Evolutionary conservation across 23 tunicate species (phyloP).

Genomic region (Trididemnum clinides): DNA sequence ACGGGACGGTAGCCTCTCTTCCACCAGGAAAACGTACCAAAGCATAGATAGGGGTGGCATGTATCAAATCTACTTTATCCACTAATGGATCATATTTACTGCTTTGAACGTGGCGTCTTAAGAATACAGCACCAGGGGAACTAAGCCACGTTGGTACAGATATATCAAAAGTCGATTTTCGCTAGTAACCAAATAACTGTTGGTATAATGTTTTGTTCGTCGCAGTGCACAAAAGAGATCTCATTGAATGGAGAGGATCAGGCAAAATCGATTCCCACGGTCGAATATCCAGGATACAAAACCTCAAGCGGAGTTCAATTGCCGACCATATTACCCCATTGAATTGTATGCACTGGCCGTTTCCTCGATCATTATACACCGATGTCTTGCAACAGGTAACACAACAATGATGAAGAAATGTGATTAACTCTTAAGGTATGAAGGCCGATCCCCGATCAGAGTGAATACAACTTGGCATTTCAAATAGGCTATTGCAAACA

Average conservation of each 20-base stretch:
- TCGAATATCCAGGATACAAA: not conserved
- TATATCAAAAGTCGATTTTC: slow-evolving; percentile 6
- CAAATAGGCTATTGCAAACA: slow-evolving; percentile 24
- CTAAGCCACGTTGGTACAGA: slow-evolving; percentile 37
- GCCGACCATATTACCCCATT: slow-evolving; percentile 38
- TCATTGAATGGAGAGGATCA: slow-evolving; percentile 16
- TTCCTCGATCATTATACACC: slow-evolving; percentile 15
- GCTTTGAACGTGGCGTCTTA: slow-evolving; percentile 6
- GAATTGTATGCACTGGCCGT: slow-evolving; percentile 24
- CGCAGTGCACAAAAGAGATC: slow-evolving; percentile 16
- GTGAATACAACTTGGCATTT: not conserved
- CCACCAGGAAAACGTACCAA: not conserved
- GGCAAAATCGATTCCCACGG: slow-evolving; percentile 23
- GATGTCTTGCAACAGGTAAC: slow-evolving; percentile 1
- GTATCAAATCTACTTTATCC: slow-evolving; percentile 26
- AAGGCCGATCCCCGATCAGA: slow-evolving; percentile 2
- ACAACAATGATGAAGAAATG: not conserved
- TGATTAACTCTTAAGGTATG: not conserved
- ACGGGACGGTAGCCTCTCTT: slow-evolving; percentile 25
- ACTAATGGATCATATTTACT: slow-evolving; percentile 34
- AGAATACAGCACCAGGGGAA: slow-evolving; percentile 17
- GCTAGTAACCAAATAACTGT: not conserved
- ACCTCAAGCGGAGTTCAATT: not conserved
- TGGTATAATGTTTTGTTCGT: slow-evolving; percentile 20
- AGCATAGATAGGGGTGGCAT: slow-evolving; percentile 41